Evolutionary conservation across 2,797 vertebrate genomes (phyloP).

Genomic region (Cryptoblepharus egeriae): DNA sequence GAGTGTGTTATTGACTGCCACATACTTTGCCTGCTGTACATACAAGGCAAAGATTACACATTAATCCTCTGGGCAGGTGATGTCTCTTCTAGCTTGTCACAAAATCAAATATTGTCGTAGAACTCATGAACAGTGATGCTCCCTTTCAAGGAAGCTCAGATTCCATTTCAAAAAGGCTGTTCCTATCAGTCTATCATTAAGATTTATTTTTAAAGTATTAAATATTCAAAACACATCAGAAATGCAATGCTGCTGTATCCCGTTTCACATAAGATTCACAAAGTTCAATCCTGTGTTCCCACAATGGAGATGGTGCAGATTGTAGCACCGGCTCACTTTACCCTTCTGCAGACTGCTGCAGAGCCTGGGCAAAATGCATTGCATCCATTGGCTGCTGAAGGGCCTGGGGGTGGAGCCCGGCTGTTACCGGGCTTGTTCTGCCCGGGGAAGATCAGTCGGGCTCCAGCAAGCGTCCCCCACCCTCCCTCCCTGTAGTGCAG

Average conservation of each 20-base stretch:
- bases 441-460: no score
- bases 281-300: neutral
- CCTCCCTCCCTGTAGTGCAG: no score
- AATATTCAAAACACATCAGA: neutral
- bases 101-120: slow-evolving; percentile 39
- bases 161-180: slow-evolving; percentile 4
- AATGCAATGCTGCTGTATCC: neutral
- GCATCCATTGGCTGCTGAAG: no score
- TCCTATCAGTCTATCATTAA: neutral
- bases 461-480: no score
- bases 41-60: slow-evolving; percentile 51
- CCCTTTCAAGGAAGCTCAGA: neutral
- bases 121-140: slow-evolving; percentile 42
- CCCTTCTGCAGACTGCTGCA: no score
- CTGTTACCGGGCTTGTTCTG: no score
- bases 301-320: no score
- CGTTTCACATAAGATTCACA: neutral
- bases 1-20: slow-evolving; percentile 60
- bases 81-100: slow-evolving; percentile 55
- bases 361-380: no score
- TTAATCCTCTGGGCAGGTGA: slow-evolving; percentile 55
- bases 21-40: slow-evolving; percentile 37
- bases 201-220: neutral
- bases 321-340: no score
- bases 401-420: no score